Evolutionary conservation across 2,113 vertebrate species (phyloP), one percentile per base, ranked within the genome.

Genomic region (Typhlomys cinereus): DNA sequence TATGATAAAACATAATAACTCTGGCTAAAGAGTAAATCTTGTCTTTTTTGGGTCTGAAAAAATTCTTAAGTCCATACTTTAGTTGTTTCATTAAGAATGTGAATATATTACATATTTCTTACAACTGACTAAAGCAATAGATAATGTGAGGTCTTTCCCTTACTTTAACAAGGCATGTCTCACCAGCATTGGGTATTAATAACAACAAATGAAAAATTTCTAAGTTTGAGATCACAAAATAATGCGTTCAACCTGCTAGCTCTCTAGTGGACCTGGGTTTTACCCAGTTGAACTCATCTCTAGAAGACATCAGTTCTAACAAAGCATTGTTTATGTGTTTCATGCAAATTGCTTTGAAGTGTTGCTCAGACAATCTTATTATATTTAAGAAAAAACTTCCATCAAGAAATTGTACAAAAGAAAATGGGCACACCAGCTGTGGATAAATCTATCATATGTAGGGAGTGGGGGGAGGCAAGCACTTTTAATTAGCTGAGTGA

Each of bases 401-500:
- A 98, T 98, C 98, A 98, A 97, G 97, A 98, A 98, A 98, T 98
- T 97, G 96, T 98, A 96, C 90, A 98, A 98, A 97, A 96, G 96
- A 97, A 97, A 98, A 98, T 98, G 98, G 98, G 98, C 97, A 97
- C 98, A 98, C 98, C 99, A 99, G 99, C 99, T 99, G n/a, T n/a
- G 99, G 98, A 97, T 98, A 98, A 98, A 99, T 99, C 98, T 98
- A 98, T 99, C 98, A 99, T 98, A 98, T 95, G 94, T 27, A 81
- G 46, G 67, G 69, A 82, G 59, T 9, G 67, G 98, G 96, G n/a
- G 97, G 96, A 94, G 96, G 97, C 97, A 98, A 98, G 98, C 98
- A 98, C 99, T 99, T 99, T 99, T 99, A 99, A 99, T 99, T 99
- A 99, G 99, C 98, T 99, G 99, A 99, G 99, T 99, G 99, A 99